Evolutionary conservation across 2,888 invertebrate genomes (phyloP).

Genomic region (Hydrotaea diabolus): DNA sequence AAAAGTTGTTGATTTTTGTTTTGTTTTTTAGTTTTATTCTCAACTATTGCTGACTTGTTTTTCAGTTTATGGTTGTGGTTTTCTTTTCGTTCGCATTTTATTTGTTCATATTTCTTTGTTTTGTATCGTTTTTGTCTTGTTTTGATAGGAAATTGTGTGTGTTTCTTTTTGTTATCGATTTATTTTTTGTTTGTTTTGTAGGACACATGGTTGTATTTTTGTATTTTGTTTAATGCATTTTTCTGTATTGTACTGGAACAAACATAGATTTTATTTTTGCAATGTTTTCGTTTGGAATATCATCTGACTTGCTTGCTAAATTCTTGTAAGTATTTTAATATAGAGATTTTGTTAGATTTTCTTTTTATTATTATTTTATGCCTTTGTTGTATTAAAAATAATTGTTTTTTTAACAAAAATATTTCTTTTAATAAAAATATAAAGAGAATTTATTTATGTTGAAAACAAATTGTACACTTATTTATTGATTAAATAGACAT

Average conservation of each 20-base stretch:
- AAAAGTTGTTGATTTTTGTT: slow-evolving; percentile 59
- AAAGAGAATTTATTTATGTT: too few species aligned
- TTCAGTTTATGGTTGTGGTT: slow-evolving; percentile 49
- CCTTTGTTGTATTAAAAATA: neutral
- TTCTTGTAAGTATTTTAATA: neutral
- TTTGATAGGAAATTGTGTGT: slow-evolving; percentile 61
- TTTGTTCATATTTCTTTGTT: slow-evolving; percentile 35
- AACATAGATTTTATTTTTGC: neutral
- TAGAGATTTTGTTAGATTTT: neutral
- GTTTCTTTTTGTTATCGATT: slow-evolving; percentile 39
- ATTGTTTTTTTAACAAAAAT: too few species aligned
- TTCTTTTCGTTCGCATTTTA: slow-evolving; percentile 35
- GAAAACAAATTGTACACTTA: neutral
- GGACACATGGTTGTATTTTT: slow-evolving; percentile 42
- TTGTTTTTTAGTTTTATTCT: too few species aligned
- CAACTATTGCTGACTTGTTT: slow-evolving; percentile 15
- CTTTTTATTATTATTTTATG: neutral
- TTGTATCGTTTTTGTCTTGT: too few species aligned
- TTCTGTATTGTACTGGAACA: slow-evolving; percentile 18
- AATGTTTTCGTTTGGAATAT: too few species aligned
- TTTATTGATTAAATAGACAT: slow-evolving; percentile 16
- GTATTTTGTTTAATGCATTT: slow-evolving; percentile 24
- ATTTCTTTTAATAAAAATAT: too few species aligned
- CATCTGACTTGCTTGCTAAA: neutral
- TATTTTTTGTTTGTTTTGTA: slow-evolving; percentile 29